Base-by-base conservation (phyloP, 1,140 invertebrate species). In the Latrodectus geometricus region DNA sequence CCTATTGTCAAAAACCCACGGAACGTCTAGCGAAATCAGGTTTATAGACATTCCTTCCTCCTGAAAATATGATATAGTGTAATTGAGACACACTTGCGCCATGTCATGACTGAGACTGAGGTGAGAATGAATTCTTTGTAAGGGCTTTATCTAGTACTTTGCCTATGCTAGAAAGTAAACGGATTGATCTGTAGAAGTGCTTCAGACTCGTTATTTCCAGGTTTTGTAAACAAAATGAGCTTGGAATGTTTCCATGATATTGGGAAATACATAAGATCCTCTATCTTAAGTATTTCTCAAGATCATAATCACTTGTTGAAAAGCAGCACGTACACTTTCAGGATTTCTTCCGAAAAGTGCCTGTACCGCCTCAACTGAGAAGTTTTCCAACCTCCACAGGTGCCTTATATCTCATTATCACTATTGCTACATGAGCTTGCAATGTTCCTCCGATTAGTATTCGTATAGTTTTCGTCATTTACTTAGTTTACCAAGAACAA, bases 191-290 rank as follows among this genome's bases (percentile, higher is more conserved):
- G 49, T 89, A 89, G 52, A 76, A 81, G 17, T 21, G 17, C 12
- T 89, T 77, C 15, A 86, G 17, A 8, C 0, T 81, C 35, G 8
- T 85, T 49, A 89, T 89, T 90, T 0, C 87, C 69, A 72, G 88
- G 84, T 83, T 89, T 90, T 0, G 77, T 74, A 4, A 90, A 73
- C 0, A 88, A 80, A 1, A 89, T 70, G 8, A 90, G 74, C 86
- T 89, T 89, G 4, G 88, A 85, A 20, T 2, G 54, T 88, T 90
- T 90, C 88, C 83, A 89, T 9, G 0, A 14, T 3, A 20, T 35
- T 9, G 89, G 89, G 35, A 88, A 83, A 35, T 74, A 11, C 0
- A 12, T 21, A 8, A 69, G 4, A 7, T 52, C n/a, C n/a, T n/a
- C n/a, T n/a, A n/a, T n/a, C n/a, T n/a, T n/a, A n/a, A n/a, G n/a